phyloP scores from a whole-genome alignment of 2,113 vertebrate genomes.

The Cyrtonyx montezumae region DNA sequence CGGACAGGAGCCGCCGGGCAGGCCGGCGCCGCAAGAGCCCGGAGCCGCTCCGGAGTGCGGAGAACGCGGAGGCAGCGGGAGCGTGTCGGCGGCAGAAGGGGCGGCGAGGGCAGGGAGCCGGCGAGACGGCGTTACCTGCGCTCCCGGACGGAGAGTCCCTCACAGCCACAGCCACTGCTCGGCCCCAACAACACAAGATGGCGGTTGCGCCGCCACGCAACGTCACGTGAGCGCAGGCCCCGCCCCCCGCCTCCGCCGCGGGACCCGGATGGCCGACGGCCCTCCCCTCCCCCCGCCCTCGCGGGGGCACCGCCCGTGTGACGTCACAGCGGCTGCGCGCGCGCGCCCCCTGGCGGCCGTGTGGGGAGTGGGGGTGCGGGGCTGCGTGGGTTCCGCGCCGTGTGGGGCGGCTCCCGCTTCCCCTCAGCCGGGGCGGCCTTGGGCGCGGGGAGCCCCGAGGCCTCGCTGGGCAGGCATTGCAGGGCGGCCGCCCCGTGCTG shows the following conservation, averaged over 20 bases:
- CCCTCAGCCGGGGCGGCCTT: too few relatives aligned
- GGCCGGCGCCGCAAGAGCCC: background rate
- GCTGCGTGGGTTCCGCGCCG: too few relatives aligned
- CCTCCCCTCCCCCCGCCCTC: background rate
- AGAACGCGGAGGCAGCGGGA: too few relatives aligned
- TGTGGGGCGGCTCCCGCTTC: too few relatives aligned
- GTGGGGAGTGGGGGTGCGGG: too few relatives aligned
- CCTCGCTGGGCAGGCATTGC: too few relatives aligned
- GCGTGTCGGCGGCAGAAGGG: background rate
- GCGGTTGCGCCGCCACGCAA: slow-evolving; percentile 80
- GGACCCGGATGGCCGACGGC: background rate
- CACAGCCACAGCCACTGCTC: slow-evolving; percentile 78
- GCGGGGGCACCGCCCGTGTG: background rate
- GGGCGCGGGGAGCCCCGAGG: too few relatives aligned
- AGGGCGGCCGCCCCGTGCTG: too few relatives aligned
- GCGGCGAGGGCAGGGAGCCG: background rate
- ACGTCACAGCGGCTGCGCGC: background rate
- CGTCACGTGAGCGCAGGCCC: slow-evolving; percentile 64
- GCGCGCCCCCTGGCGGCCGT: background rate
- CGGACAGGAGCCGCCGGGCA: background rate
- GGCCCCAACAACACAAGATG: slow-evolving; percentile 86
- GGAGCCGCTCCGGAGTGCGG: background rate
- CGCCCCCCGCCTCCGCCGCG: background rate
- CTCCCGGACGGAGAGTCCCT: slow-evolving; percentile 76
- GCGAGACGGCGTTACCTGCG: slow-evolving; percentile 70